Evolutionary conservation across 2,888 invertebrate genomes (phyloP).

Genomic region (Ochropacha duplaris): DNA sequence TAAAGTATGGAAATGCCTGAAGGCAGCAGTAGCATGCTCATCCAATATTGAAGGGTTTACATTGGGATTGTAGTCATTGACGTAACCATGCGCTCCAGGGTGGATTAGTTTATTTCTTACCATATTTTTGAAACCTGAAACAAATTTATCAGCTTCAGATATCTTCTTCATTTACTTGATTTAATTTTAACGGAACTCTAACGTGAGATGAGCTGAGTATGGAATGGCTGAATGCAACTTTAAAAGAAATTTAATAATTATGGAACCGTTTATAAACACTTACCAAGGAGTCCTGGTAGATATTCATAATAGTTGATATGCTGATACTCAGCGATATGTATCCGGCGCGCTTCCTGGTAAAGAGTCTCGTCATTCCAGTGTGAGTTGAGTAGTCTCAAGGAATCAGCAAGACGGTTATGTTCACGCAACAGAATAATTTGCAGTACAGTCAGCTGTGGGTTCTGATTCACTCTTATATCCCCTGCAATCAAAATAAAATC

Average conservation of each 20-base stretch:
- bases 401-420: slow-evolving; percentile 88
- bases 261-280: slow-evolving; percentile 22
- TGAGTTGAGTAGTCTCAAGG: slow-evolving; percentile 85
- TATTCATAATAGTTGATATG: slow-evolving; percentile 90
- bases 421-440: slow-evolving; percentile 87
- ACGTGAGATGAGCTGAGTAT: too few relatives aligned
- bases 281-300: slow-evolving; percentile 88
- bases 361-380: slow-evolving; percentile 89
- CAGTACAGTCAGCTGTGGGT: slow-evolving; percentile 87
- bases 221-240: too few relatives aligned
- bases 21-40: slow-evolving; percentile 88
- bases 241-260: neutral
- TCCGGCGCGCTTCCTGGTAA: slow-evolving; percentile 88
- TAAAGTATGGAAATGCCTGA: slow-evolving; percentile 88
- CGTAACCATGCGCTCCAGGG: slow-evolving; percentile 79
- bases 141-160: neutral
- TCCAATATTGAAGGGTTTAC: slow-evolving; percentile 86
- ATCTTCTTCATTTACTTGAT: neutral
- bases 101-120: slow-evolving; percentile 85
- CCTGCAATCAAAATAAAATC: slow-evolving; percentile 67
- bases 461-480: slow-evolving; percentile 87
- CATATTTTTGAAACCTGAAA: slow-evolving; percentile 82
- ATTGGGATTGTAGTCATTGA: slow-evolving; percentile 86
- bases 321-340: slow-evolving; percentile 87
- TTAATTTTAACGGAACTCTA: too few relatives aligned